Evolutionary conservation across 2,797 vertebrate species (phyloP).

Genomic region (Alauda arvensis): DNA sequence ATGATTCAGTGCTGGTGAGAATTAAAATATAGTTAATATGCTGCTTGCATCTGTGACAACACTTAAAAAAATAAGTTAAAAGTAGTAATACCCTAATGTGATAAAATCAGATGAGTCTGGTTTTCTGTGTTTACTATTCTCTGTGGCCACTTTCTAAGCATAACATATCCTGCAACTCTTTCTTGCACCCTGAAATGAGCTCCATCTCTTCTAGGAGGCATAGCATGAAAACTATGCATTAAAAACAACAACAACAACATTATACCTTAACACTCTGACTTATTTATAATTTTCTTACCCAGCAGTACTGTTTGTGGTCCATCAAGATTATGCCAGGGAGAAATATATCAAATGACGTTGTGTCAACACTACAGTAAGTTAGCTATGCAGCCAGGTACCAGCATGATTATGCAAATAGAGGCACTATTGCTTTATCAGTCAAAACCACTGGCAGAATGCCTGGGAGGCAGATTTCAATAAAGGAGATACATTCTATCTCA

Average conservation of each 20-base stretch:
- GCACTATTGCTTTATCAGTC: constrained; percentile 50
- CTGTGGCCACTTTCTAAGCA: background rate
- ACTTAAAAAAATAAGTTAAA: background rate
- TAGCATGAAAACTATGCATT: background rate
- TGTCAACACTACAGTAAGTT: constrained; percentile 17
- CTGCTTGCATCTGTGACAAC: background rate
- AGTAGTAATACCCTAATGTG: background rate
- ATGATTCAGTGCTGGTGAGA: background rate
- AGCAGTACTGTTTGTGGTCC: constrained; percentile 1
- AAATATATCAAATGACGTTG: constrained; percentile 32
- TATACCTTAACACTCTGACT: constrained; percentile 4
- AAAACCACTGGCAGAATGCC: constrained; percentile 31
- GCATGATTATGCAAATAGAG: constrained; percentile 53
- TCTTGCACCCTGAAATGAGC: background rate
- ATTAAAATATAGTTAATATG: background rate
- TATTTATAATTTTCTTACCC: constrained; percentile 32
- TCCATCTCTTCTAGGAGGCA: background rate
- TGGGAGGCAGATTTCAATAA: constrained; percentile 53
- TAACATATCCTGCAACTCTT: background rate
- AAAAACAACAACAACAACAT: background rate
- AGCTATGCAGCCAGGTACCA: constrained; percentile 16
- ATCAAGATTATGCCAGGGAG: constrained; percentile 30
- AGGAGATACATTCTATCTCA: constrained; percentile 27
- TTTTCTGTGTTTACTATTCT: background rate
- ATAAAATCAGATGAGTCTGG: background rate